Base-by-base conservation (phyloP, 2,888 invertebrate genomes). In the Phalangium opilio region DNA sequence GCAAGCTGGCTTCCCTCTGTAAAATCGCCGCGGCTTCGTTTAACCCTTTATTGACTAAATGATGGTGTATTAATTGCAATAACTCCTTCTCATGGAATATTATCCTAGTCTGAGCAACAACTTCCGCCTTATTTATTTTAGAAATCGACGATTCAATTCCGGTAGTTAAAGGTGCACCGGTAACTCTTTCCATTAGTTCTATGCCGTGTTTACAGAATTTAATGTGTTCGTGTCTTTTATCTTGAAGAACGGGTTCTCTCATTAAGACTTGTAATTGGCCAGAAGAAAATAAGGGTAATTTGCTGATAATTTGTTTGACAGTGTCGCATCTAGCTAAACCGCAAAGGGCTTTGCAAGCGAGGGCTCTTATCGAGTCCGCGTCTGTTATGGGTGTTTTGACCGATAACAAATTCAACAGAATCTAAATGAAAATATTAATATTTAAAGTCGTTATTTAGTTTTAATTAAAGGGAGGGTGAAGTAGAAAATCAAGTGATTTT, bases 181-280 rank as follows among this genome's bases (percentile, higher is more conserved):
- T 85, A 0, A 95, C 82, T 1, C 83, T 72, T 64, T 91, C 90
- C 50, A 98, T 73, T 35, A 98, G 68, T 60, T 89, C 85, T 11
- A 87, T 68, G 0, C 91, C 93, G 64, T 90, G 86, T 62, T 86
- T 87, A 67, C 93, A 93, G 66, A 98, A 98, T 67, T 81, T 79
- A 0, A 89, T 84, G 67, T 98, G 96, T 60, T 95, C 93, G 55
- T 83, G 81, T 0, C 91, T 75, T 66, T 91, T 93, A 67, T 98
- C 96, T 69, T 93, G 91, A 1, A 95, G 73, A 51, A 98, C 87
- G 11, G 96, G 96, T 67, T 95, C 93, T 46, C 87, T 81, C 86
- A 95, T 93, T 47, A 96, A 68, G 55, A 76, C 83, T 68, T 93
- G 91, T 60, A 96, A 75, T 64, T 89, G 87, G 12, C 90, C 90